A percentile compares a stretch with the other conserved stretches of the same genome.
Evolutionary conservation across 2,797 vertebrate genomes (phyloP).

Genomic region (Mus spretus): DNA sequence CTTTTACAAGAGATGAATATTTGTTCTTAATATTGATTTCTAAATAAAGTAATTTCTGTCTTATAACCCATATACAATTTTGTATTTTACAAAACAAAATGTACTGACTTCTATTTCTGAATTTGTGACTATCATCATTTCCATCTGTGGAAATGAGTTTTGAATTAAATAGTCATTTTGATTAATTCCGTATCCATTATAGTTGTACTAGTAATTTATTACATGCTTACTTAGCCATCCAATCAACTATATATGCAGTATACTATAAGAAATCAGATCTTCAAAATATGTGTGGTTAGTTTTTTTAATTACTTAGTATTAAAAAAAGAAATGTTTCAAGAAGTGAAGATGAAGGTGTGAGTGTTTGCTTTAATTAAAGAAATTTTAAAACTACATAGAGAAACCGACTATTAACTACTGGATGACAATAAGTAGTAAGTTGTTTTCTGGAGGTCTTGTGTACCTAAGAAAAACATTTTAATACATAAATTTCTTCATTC

Average conservation of each 20-base stretch:
- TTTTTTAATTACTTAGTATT: slow-evolving; percentile 14
- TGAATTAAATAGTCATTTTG: slow-evolving; percentile 4
- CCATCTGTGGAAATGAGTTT: slow-evolving; percentile 35
- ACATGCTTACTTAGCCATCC: slow-evolving; percentile 10
- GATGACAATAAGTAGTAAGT: neutral
- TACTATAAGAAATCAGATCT: neutral
- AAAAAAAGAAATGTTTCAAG: too few species aligned
- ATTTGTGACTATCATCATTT: neutral
- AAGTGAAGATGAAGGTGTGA: too few species aligned
- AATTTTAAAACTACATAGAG: neutral
- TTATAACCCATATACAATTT: neutral
- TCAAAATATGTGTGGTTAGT: neutral
- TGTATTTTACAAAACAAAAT: neutral
- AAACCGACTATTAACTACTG: neutral
- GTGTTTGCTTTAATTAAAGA: neutral
- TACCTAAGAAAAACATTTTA: neutral
- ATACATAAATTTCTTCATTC: neutral
- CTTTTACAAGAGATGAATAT: neutral
- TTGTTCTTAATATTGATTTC: slow-evolving; percentile 1
- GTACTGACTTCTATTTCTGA: neutral
- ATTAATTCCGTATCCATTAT: slow-evolving; percentile 12
- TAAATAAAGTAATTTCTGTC: slow-evolving; percentile 41
- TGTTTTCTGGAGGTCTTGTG: neutral
- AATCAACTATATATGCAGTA: neutral
- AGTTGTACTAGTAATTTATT: neutral